phyloP scores from a whole-genome alignment of 2,888 invertebrate genomes.

The Latrodectus elegans region DNA sequence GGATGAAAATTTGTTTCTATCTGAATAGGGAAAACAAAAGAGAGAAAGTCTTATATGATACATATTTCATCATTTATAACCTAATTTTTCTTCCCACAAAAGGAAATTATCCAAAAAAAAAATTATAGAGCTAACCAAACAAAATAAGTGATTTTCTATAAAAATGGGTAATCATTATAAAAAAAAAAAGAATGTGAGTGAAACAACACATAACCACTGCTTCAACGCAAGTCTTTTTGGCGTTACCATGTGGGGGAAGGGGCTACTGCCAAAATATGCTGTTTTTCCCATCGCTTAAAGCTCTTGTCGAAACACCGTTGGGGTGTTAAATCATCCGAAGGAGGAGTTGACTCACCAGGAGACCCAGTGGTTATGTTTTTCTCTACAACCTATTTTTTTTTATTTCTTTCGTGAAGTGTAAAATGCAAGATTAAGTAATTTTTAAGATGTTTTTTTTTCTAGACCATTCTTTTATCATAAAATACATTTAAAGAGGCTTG shows the following conservation, averaged over 20 bases:
- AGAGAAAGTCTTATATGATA: too few relatives aligned
- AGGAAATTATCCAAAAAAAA: constrained; percentile 15
- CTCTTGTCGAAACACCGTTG: constrained; percentile 12
- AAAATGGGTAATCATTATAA: constrained; percentile 7
- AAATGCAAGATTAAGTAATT: background rate
- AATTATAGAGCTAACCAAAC: constrained; percentile 4
- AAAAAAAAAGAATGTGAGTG: constrained; percentile 21
- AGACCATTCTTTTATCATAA: too few relatives aligned
- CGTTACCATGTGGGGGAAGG: constrained; percentile 2
- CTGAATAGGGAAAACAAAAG: too few relatives aligned
- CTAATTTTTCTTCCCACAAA: background rate
- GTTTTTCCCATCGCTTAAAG: constrained; percentile 46
- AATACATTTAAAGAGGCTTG: too few relatives aligned
- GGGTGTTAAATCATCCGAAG: constrained; percentile 40
- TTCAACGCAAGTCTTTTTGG: background rate
- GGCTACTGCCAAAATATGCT: constrained; percentile 24
- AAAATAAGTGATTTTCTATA: constrained; percentile 16
- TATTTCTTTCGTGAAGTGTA: background rate
- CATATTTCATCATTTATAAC: too few relatives aligned
- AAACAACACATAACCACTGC: constrained; percentile 9
- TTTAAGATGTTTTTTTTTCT: too few relatives aligned
- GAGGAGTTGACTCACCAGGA: constrained; percentile 2
- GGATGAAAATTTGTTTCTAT: too few relatives aligned
- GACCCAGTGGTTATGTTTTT: constrained; percentile 3
- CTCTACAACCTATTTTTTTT: constrained; percentile 2